Percentiles rank a stretch among this genome's conserved stretches.
phyloP scores from a whole-genome alignment of 2,888 invertebrate species.

The Platerodrilus igneus region DNA sequence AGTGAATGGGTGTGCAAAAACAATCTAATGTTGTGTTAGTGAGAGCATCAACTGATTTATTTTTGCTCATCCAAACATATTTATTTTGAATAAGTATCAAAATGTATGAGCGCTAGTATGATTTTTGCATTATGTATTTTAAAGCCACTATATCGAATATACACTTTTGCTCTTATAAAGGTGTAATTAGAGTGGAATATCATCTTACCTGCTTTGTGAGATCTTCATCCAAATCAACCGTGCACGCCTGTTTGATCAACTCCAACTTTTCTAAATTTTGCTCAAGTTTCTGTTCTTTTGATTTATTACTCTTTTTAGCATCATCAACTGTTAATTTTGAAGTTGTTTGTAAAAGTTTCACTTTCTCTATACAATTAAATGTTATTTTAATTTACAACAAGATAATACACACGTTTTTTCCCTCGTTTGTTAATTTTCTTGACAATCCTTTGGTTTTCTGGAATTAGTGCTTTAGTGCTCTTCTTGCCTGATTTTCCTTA shows the following conservation, averaged over 20 bases:
- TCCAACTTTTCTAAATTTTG: conserved; percentile 41
- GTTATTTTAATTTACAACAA: not conserved
- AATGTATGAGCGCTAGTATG: no score
- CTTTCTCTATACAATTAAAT: conserved; percentile 20
- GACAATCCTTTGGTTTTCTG: conserved; percentile 34
- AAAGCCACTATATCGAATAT: no score
- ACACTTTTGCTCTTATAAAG: no score
- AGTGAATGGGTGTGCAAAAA: no score
- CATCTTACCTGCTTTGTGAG: conserved; percentile 32
- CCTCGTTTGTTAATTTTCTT: conserved; percentile 31
- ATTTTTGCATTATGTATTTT: no score
- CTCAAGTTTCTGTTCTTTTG: conserved; percentile 38
- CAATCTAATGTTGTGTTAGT: no score
- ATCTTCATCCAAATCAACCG: conserved; percentile 37
- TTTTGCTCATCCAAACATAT: no score
- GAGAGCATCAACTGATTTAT: no score
- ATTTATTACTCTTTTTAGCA: conserved; percentile 36
- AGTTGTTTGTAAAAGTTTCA: conserved; percentile 31
- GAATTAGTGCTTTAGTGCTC: conserved; percentile 29
- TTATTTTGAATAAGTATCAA: no score
- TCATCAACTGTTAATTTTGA: conserved; percentile 38
- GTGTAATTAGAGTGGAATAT: no score
- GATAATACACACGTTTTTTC: conserved; percentile 28
- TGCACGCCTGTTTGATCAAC: conserved; percentile 36
- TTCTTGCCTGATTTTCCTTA: conserved; percentile 25